A percentile compares a stretch with the other conserved stretches of the same genome.
phyloP scores from a whole-genome alignment of 2,113 vertebrate genomes.

The Coracopsis vasa region DNA sequence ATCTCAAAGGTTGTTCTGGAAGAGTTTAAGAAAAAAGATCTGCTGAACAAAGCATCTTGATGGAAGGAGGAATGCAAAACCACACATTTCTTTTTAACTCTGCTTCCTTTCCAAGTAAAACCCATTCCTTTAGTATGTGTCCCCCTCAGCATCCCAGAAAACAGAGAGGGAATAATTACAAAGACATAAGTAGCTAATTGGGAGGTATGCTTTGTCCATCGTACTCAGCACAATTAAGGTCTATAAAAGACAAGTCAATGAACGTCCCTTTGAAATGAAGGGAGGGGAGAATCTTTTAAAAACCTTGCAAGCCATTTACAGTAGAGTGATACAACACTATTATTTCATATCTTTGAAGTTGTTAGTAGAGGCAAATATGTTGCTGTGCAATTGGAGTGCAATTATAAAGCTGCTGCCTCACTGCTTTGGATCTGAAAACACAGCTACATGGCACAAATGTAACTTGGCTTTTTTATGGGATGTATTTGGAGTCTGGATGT shows the following conservation, averaged over 20 bases:
- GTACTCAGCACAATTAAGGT: neutral
- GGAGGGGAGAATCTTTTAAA: neutral
- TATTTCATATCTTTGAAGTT: neutral
- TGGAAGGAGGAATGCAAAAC: slow-evolving; percentile 16
- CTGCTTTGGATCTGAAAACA: neutral
- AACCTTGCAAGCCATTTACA: neutral
- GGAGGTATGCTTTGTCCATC: slow-evolving; percentile 4
- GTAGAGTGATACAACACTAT: neutral
- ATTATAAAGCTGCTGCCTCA: neutral
- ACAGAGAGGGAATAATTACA: slow-evolving; percentile 57
- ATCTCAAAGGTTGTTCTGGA: neutral
- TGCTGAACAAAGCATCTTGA: slow-evolving; percentile 20
- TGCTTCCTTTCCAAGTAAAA: slow-evolving; percentile 31
- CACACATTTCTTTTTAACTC: neutral
- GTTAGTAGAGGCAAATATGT: neutral
- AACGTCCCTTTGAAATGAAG: slow-evolving; percentile 1
- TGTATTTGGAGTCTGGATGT: neutral
- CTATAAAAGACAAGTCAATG: neutral
- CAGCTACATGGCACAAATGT: neutral
- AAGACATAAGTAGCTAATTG: slow-evolving; percentile 13
- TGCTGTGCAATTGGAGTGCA: neutral
- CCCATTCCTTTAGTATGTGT: slow-evolving; percentile 36
- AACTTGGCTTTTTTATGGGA: neutral
- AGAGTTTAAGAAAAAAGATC: slow-evolving; percentile 34
- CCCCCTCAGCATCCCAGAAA: slow-evolving; percentile 58